These are phyloP conservation scores for Scophthalmus maximus DNA, from an alignment of 2,113 vertebrate species.

Conservation along the genomic window DNA sequence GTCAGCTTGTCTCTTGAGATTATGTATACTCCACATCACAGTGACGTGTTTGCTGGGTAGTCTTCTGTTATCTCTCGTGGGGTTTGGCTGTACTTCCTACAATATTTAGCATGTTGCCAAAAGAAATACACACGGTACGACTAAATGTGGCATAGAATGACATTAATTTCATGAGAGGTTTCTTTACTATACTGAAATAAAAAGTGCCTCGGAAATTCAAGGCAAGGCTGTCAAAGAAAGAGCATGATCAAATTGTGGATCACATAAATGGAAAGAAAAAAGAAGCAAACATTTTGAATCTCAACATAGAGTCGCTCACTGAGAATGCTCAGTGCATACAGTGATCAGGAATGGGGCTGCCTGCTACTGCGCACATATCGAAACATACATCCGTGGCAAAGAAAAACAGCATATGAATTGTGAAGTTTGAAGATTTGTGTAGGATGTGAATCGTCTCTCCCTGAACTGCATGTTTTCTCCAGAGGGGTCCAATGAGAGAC, in stretches of 20 bases:
- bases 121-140: neutral
- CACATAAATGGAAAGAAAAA: neutral
- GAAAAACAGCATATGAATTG: neutral
- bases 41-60: neutral
- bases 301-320: neutral
- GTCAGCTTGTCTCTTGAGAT: neutral
- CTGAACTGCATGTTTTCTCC: slow-evolving; percentile 28
- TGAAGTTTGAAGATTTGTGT: slow-evolving; percentile 6
- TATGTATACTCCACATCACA: neutral
- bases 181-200: neutral
- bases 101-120: neutral
- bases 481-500: slow-evolving; percentile 13
- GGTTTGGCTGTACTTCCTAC: neutral
- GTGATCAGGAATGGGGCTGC: neutral
- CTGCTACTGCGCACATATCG: neutral
- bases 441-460: neutral
- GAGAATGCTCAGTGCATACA: neutral
- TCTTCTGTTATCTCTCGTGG: neutral
- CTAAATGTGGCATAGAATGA: neutral
- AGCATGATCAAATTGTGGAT: neutral
- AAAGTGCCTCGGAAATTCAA: neutral
- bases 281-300: neutral
- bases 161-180: neutral
- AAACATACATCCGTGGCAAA: neutral
- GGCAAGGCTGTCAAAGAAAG: neutral